phyloP scores from a whole-genome alignment of 2,888 invertebrate genomes.

The Lepas anatifera region DNA sequence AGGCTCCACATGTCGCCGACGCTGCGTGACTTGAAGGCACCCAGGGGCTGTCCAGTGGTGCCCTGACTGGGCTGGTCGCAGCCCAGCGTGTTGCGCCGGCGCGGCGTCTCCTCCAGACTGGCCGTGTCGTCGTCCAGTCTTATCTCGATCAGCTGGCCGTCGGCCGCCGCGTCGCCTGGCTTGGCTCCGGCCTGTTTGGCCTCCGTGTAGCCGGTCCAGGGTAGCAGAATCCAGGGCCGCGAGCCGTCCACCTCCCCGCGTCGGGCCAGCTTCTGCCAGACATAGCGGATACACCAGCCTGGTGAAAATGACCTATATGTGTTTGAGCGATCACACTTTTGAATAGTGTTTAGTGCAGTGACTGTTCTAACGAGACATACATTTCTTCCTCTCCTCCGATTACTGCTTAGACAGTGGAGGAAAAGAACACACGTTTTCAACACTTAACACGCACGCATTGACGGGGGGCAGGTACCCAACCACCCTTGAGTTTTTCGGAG shows the following conservation, averaged over 20 bases:
- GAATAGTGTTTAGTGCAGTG: too few species aligned
- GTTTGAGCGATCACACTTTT: too few species aligned
- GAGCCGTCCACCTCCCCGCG: constrained; percentile 9
- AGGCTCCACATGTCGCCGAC: constrained; percentile 12
- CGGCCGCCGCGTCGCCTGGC: neutral
- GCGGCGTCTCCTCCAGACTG: neutral
- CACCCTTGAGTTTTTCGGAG: too few species aligned
- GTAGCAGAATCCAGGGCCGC: neutral
- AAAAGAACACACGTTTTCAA: too few species aligned
- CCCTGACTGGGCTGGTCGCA: neutral
- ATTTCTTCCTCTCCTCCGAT: too few species aligned
- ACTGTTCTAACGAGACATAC: too few species aligned
- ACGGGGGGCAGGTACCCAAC: too few species aligned
- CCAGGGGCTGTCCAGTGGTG: neutral
- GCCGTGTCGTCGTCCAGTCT: neutral
- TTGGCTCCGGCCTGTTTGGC: neutral
- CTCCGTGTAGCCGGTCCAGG: neutral
- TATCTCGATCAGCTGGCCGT: constrained; percentile 4
- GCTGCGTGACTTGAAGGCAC: constrained; percentile 7
- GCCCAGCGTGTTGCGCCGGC: constrained; percentile 6
- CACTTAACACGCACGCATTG: too few species aligned
- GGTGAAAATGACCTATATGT: too few species aligned
- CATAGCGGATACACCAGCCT: too few species aligned
- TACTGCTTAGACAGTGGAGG: too few species aligned
- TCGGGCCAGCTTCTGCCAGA: neutral